Evolutionary conservation across 2,888 invertebrate species (phyloP), one percentile per base, ranked within the genome.

Genomic region (Masnerella sp.): DNA sequence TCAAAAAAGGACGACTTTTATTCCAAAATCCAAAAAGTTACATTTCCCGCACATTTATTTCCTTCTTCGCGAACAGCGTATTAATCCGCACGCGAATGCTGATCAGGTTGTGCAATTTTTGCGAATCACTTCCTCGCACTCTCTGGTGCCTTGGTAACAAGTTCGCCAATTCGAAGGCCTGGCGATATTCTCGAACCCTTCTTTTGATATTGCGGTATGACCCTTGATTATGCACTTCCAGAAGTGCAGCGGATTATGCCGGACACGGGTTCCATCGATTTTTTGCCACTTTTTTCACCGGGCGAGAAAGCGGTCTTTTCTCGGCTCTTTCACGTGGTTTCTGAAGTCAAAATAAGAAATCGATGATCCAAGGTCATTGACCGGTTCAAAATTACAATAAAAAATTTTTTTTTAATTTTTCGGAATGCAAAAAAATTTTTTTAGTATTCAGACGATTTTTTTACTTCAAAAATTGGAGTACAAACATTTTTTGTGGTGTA

Each of bases 81-180:
- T n/a, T n/a, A n/a, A n/a, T n/a, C n/a, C n/a, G n/a, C n/a, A n/a
- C 25, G 74, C 52, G 52, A 64, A 52, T 59, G 15, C 49, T 51
- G 72, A 56, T 54, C 34, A 43, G 25, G 58, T 58, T 62, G 75
- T 70, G 73, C 77, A 65, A 78, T 80, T 62, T 81, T 82, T 77
- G 83, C 81, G 78, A 81, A 81, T 71, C 28, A 82, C 83, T 80
- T 83, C 78, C 67, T 84, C 77, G 68, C 3, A 20, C 2, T 34
- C 38, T 74, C 79, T 84, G 79, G 38, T 77, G 17, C 49, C 84
- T 81, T 80, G 80, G 54, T 84, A 70, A 43, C 36, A 52, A 77
- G 84, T 84, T 84, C 84, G 84, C 84, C 83, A 84, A 83, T 84
- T 84, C 79, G 83, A 84, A 84, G 84, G 83, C 84, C 83, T 83